Evolutionary conservation across 2,113 vertebrate genomes (phyloP).

Genomic region (Okapia johnstoni): DNA sequence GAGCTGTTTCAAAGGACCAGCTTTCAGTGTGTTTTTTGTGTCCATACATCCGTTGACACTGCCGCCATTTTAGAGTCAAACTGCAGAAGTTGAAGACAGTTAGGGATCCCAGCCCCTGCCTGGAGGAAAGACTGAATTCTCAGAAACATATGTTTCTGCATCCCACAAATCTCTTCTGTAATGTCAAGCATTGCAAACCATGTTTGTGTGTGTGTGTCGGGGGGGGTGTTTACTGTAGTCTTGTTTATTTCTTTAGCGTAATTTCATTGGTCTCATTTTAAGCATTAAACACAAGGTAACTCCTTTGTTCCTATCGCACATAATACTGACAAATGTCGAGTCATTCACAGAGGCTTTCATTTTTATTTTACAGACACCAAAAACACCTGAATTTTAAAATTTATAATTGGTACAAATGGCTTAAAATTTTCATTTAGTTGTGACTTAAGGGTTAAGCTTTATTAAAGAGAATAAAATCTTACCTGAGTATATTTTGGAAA

Average conservation of each 20-base stretch:
- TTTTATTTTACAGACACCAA: constrained; percentile 21
- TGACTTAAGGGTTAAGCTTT: neutral
- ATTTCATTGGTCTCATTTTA: neutral
- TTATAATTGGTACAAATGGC: neutral
- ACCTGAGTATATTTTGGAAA: neutral
- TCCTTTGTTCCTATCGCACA: neutral
- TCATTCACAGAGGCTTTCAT: neutral
- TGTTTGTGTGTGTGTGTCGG: neutral
- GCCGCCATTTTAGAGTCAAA: neutral
- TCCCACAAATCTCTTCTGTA: neutral
- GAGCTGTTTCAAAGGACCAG: neutral
- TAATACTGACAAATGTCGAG: constrained; percentile 25
- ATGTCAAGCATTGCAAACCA: neutral
- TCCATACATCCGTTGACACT: constrained; percentile 10
- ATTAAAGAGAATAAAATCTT: neutral
- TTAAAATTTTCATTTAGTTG: neutral
- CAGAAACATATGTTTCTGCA: neutral
- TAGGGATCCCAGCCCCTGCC: neutral
- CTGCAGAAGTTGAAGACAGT: neutral
- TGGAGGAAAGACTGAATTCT: neutral
- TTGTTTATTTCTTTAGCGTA: neutral
- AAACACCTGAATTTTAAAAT: constrained; percentile 18
- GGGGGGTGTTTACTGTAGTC: neutral
- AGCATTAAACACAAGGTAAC: neutral
- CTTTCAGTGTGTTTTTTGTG: neutral